phyloP scores from a whole-genome alignment of 2,888 invertebrate species.

The Drosophila greeni region DNA sequence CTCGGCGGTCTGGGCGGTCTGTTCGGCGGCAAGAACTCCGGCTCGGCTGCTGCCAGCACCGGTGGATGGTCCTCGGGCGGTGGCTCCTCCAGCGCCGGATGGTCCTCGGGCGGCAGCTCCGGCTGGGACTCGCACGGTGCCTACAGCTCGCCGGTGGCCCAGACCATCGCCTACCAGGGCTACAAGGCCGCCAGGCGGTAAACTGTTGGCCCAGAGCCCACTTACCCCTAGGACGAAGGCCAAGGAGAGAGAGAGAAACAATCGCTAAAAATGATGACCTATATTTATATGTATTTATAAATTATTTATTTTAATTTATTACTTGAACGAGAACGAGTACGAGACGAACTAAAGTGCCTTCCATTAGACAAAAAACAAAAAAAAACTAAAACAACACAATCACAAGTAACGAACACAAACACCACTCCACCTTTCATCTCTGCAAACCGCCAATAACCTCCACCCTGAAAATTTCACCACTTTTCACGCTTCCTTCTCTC shows the following conservation, averaged over 20 bases:
- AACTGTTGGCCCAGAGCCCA: constrained; percentile 44
- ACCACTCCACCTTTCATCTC: constrained; percentile 55
- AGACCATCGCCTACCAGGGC: constrained; percentile 80
- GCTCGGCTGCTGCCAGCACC: constrained; percentile 56
- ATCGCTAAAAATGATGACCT: constrained; percentile 63
- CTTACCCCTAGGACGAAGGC: constrained; percentile 23
- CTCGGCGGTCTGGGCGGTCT: constrained; percentile 75
- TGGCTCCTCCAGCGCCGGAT: constrained; percentile 67
- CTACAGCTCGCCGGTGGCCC: constrained; percentile 80
- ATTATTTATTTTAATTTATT: constrained; percentile 78
- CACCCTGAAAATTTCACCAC: constrained; percentile 28
- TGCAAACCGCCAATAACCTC: constrained; percentile 46
- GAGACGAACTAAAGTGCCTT: constrained; percentile 64
- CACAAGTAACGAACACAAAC: constrained; percentile 38
- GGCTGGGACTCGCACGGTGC: constrained; percentile 80
- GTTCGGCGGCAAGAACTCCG: constrained; percentile 75
- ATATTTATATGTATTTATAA: constrained; percentile 75
- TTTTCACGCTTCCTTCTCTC: constrained; percentile 33
- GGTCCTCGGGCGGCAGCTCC: constrained; percentile 72
- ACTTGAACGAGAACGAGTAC: constrained; percentile 67
- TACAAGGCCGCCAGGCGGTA: constrained; percentile 79
- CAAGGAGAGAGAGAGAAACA: constrained; percentile 60
- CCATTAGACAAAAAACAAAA: constrained; percentile 48
- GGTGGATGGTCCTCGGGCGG: constrained; percentile 75
- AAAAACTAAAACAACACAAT: constrained; percentile 31